Evolutionary conservation across 2,797 vertebrate genomes (phyloP), one percentile per base, ranked within the genome.

Genomic region (Aulostomus chinensis): DNA sequence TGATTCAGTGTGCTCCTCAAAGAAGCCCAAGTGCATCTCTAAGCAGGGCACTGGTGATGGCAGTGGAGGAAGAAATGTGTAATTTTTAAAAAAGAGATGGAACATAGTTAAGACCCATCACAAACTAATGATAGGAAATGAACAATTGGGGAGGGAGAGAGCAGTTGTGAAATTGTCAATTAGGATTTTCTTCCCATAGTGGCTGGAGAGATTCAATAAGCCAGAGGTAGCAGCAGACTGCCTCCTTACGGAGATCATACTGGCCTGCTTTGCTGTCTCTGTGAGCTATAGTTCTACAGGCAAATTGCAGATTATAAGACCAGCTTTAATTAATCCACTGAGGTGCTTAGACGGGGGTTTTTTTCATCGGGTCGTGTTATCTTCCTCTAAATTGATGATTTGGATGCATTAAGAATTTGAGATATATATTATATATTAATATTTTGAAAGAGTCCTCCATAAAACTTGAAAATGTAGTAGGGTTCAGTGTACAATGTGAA

Each of bases 141-240:
- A 79, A 76, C 45, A 67, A 64, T 48, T 46, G 39, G 37, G 60
- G 64, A 52, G 68, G 64, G 52, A 73, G 50, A 56, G 62, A 76
- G 73, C 47, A 47, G 21, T 79, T 77, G 68, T 79, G 68, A 78
- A 82, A 78, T 79, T 81, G 76, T 80, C 80, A 83, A 76, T 86
- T 76, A 80, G 71, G 68, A 75, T 84, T 81, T 78, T 81, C 73
- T 73, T 81, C 65, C 76, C 67, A 78, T 37, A 45, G 74, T 42
- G 60, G 61, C 74, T 49, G 12, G 30, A 55, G 73, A 70, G 69
- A 78, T 75, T 78, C 53, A 72, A 70, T 77, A 55, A 73, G 61
- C 73, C 74, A 60, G 35, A 49, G 64, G 62, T 62, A 52, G 55
- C 7, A 58, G 62, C 42, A 34, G 50, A 21, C 34, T 22, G 11